Evolutionary conservation across 2,113 vertebrate genomes (phyloP).

Genomic region (Rhinogobius similis): DNA sequence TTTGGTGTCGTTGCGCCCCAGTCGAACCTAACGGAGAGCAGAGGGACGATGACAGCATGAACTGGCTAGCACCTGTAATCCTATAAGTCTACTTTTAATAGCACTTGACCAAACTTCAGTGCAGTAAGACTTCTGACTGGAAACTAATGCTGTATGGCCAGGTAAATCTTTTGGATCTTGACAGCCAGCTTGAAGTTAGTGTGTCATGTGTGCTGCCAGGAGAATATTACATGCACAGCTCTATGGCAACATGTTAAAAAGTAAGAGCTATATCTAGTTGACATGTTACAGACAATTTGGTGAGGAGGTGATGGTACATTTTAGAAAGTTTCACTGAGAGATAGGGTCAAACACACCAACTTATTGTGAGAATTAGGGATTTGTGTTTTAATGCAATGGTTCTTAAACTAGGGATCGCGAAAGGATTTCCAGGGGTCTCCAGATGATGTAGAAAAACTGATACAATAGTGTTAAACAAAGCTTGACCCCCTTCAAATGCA

Average conservation of each 20-base stretch:
- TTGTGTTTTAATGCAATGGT: background rate
- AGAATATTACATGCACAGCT: conserved; percentile 29
- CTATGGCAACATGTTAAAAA: conserved; percentile 17
- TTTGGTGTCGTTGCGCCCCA: conserved; percentile 68
- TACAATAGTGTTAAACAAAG: too few species aligned
- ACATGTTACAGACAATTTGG: conserved; percentile 15
- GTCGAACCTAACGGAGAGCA: conserved; percentile 69
- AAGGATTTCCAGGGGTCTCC: too few species aligned
- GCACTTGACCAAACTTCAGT: conserved; percentile 24
- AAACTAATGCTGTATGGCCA: conserved; percentile 47
- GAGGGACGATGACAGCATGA: conserved; percentile 29
- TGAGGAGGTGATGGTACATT: background rate
- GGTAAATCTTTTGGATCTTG: conserved; percentile 19
- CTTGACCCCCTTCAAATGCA: too few species aligned
- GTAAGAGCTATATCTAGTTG: conserved; percentile 4
- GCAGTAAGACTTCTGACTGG: conserved; percentile 15
- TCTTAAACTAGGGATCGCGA: too few species aligned
- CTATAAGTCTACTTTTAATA: conserved; percentile 17
- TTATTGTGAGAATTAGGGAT: background rate
- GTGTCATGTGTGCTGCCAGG: conserved; percentile 31
- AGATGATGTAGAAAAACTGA: too few species aligned
- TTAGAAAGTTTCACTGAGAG: background rate
- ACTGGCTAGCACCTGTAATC: conserved; percentile 19
- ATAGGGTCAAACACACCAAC: background rate
- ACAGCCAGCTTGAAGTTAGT: conserved; percentile 19